phyloP scores from a whole-genome alignment of 1,140 invertebrate genomes.

The Diabrotica undecimpunctata region DNA sequence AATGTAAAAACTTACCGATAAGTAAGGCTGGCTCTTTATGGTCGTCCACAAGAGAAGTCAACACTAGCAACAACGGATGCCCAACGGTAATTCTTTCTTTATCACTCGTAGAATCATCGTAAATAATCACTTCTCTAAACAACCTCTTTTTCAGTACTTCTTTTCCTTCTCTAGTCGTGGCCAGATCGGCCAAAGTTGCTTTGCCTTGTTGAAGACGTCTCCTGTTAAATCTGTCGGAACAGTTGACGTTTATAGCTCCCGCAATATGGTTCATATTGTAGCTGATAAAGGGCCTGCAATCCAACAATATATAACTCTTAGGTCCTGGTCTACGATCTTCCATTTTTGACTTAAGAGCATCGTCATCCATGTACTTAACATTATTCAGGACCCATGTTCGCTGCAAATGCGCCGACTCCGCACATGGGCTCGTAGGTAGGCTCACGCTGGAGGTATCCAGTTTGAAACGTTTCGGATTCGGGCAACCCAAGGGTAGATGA shows the following conservation, averaged over 20 bases:
- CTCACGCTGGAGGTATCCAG: conserved; percentile 52
- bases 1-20: conserved; percentile 59
- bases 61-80: conserved; percentile 64
- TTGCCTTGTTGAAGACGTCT: conserved; percentile 66
- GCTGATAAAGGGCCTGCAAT: conserved; percentile 69
- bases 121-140: conserved; percentile 63
- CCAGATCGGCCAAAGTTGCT: conserved; percentile 63
- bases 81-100: conserved; percentile 56
- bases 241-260: conserved; percentile 73
- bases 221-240: conserved; percentile 69
- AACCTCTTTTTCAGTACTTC: conserved; percentile 57
- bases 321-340: conserved; percentile 35
- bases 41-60: conserved; percentile 66
- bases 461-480: conserved; percentile 54
- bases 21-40: conserved; percentile 66
- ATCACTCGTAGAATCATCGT: conserved; percentile 65
- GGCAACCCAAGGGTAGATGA: conserved; percentile 30
- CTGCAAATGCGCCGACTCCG: conserved; percentile 54
- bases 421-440: conserved; percentile 56
- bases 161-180: conserved; percentile 61
- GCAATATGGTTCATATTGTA: conserved; percentile 70
- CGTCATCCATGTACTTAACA: conserved; percentile 42
- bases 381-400: conserved; percentile 48
- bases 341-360: conserved; percentile 44
- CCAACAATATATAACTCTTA: conserved; percentile 56